phyloP scores from a whole-genome alignment of 2,797 vertebrate species.

The Helostoma temminkii region DNA sequence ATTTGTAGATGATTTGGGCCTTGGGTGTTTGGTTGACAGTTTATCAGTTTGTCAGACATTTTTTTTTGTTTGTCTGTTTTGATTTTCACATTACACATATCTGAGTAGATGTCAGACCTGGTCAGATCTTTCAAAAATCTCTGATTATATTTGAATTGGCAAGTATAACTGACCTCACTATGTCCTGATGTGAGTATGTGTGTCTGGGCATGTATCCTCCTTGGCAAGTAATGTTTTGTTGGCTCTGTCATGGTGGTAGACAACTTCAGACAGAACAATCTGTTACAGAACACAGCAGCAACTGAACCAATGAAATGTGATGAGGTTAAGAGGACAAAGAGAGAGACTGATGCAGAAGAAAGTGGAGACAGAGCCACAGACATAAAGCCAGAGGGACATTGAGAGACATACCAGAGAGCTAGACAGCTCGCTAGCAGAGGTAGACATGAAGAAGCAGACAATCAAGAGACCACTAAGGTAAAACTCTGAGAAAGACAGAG shows the following conservation, averaged over 20 bases:
- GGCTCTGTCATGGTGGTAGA: not conserved
- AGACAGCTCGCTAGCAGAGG: slow-evolving; percentile 4
- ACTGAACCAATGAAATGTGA: slow-evolving; percentile 8
- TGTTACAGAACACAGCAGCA: slow-evolving; percentile 7
- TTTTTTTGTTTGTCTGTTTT: not conserved
- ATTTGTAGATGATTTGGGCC: slow-evolving; percentile 7
- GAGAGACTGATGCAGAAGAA: not conserved
- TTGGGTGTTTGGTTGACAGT: slow-evolving; percentile 12
- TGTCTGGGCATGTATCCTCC: slow-evolving; percentile 18
- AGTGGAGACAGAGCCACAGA: not conserved
- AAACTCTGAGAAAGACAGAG: slow-evolving; percentile 9
- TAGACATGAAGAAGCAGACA: slow-evolving; percentile 7
- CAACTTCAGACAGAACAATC: slow-evolving; percentile 10
- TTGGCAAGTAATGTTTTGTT: slow-evolving; percentile 15
- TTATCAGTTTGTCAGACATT: not conserved
- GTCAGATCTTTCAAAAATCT: slow-evolving; percentile 20
- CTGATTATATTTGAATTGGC: slow-evolving; percentile 33
- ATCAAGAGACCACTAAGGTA: not conserved
- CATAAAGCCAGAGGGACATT: slow-evolving; percentile 26
- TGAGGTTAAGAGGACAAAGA: slow-evolving; percentile 11
- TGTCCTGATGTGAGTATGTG: not conserved
- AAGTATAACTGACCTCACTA: slow-evolving; percentile 2
- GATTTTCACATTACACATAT: slow-evolving; percentile 10
- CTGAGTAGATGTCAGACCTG: slow-evolving; percentile 29
- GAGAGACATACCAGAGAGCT: slow-evolving; percentile 20